Evolutionary conservation across 1,140 invertebrate species (phyloP).

Genomic region (Hetaerina americana): DNA sequence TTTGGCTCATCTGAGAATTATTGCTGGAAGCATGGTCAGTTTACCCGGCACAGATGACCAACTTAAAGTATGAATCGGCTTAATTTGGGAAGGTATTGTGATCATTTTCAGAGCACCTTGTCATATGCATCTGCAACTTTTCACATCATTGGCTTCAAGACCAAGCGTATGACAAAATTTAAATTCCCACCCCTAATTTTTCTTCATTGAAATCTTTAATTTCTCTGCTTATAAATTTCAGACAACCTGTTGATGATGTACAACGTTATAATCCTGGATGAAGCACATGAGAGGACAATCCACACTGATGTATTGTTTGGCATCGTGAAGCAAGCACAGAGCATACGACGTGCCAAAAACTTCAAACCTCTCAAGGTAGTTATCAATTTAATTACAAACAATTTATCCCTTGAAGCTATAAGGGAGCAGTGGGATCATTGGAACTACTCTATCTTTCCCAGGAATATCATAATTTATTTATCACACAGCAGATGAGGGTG

Average conservation of each 20-base stretch:
- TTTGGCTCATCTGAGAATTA: too few relatives aligned
- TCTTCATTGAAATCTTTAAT: conserved; percentile 1
- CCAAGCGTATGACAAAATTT: neutral
- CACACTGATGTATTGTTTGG: conserved; percentile 89
- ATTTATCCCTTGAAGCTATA: neutral
- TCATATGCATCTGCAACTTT: too few relatives aligned
- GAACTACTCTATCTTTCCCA: too few relatives aligned
- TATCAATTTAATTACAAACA: neutral
- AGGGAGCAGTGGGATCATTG: too few relatives aligned
- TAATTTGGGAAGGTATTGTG: too few relatives aligned
- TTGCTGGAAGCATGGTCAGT: too few relatives aligned
- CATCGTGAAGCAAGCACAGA: conserved; percentile 66
- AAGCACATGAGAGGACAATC: conserved; percentile 93
- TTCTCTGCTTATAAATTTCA: conserved; percentile 16
- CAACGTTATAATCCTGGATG: conserved; percentile 82
- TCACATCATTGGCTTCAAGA: too few relatives aligned
- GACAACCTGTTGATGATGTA: conserved; percentile 62
- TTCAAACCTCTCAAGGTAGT: conserved; percentile 48
- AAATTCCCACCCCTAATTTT: neutral
- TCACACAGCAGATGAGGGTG: too few relatives aligned
- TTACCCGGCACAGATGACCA: too few relatives aligned
- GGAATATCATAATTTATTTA: too few relatives aligned
- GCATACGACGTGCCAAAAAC: conserved; percentile 45
- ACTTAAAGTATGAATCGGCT: too few relatives aligned
- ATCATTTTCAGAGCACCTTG: too few relatives aligned